Base-by-base conservation (phyloP, 2,113 vertebrate genomes). In the Struthidea cinerea region DNA sequence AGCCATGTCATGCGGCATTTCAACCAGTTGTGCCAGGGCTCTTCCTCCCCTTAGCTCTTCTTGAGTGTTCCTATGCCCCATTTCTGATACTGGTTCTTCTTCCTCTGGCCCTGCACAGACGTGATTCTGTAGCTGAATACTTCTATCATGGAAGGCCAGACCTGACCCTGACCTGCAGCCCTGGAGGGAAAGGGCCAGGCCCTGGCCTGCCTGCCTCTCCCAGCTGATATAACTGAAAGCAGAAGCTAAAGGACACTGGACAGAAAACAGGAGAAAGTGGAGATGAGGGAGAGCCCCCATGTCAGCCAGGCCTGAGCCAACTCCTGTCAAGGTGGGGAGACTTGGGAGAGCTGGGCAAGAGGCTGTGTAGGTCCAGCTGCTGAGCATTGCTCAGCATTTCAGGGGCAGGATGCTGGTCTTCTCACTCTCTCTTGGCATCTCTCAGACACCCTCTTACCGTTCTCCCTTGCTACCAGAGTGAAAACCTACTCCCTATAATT, bases 1-100 rank as follows among this genome's bases (percentile, higher is more conserved):
- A 93, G 90, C 69, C 89, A 46, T 82, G 69, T 74, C 89, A 75
- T 90, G 88, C 60, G 41, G 52, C 60, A 95, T 65, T 92, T 92
- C 79, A 84, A 82, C 35, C 27, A 89, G 12, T 56, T 63, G 55
- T 89, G 49, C 87, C 27, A 55, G 60, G 44, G 69, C 33, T 84
- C 44, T 89, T 32, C 23, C 33, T 44, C 78, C 18, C 75, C 20
- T 59, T 33, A 20, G 1, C 16, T 63, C 47, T 60, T 53, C 52
- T 68, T 46, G 15, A 47, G 32, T 3, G 1, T 5, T 53, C 16
- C 16, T 50, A 4, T 42, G 30, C 16, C 15, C 68, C 28, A 20
- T 37, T 75, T 94, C 70, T 86, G 13, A 77, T 26, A 55, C 30
- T 1, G 1, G 7, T 23, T 41, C 21, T 87, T 60, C 32, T 91